Conservation (phyloP, 2,888 invertebrate genomes). For the Omphaloscelis lunosa region DNA sequence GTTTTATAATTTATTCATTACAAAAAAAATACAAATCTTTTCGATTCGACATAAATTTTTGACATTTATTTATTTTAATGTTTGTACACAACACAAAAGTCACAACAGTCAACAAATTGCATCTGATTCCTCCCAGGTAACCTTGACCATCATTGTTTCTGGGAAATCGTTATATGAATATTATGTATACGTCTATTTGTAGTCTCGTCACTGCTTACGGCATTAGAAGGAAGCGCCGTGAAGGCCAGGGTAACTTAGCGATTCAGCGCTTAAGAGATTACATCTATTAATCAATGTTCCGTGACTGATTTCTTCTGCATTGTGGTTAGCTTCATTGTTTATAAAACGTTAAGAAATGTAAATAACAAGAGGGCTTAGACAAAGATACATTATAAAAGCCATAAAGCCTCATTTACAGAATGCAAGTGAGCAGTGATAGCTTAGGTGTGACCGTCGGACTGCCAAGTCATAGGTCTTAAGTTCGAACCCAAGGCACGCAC, state of each 20-base stretch:
- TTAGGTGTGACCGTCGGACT: too few relatives aligned
- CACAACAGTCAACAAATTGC: background rate
- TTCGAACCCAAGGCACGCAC: too few relatives aligned
- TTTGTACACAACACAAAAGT: too few relatives aligned
- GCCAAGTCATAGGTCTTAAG: too few relatives aligned
- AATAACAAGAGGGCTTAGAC: background rate
- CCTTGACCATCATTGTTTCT: conserved; percentile 4
- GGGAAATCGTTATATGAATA: background rate
- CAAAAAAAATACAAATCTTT: too few relatives aligned
- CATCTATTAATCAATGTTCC: conserved; percentile 48
- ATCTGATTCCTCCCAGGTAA: background rate
- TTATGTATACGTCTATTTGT: background rate
- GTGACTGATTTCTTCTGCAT: conserved; percentile 40
- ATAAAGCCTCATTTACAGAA: background rate
- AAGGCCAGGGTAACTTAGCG: conserved; percentile 46
- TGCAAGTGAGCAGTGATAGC: too few relatives aligned
- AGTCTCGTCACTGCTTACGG: conserved; percentile 15
- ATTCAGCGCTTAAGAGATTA: conserved; percentile 42
- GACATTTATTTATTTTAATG: too few relatives aligned
- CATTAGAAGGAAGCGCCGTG: conserved; percentile 43
- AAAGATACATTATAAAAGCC: background rate
- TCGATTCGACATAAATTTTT: too few relatives aligned
- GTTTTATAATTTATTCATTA: too few relatives aligned
- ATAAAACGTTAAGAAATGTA: background rate
- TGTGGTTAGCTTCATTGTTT: conserved; percentile 18